These are phyloP conservation scores for Forbesichthys agassizii DNA, from an alignment of 2,113 vertebrate species.

Conservation along the genomic window DNA sequence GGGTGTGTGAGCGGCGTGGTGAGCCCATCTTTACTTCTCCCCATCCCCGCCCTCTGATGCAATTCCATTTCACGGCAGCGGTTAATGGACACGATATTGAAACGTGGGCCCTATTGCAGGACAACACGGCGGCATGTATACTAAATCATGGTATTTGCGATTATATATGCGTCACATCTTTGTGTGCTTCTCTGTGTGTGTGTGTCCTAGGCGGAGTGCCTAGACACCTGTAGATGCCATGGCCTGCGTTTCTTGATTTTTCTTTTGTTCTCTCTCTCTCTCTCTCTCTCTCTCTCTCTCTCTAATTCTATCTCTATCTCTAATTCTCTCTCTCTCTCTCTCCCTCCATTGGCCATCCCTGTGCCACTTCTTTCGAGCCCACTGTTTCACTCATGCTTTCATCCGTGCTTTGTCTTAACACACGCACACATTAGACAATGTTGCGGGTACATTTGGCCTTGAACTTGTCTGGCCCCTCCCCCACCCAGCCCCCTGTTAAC, in stretches of 20 bases:
- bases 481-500: constrained; percentile 42
- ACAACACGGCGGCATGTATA: not conserved
- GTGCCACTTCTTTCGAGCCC: constrained; percentile 5
- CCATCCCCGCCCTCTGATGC: constrained; percentile 1
- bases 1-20: not conserved
- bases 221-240: not conserved
- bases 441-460: constrained; percentile 56
- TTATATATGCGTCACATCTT: too few relatives aligned
- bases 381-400: constrained; percentile 48
- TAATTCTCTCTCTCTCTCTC: constrained; percentile 1
- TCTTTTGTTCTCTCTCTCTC: constrained; percentile 18
- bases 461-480: constrained; percentile 71
- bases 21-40: constrained; percentile 3
- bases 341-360: too few relatives aligned
- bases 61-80: not conserved
- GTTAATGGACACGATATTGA: not conserved
- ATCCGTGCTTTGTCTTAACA: constrained; percentile 55
- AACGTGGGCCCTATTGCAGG: not conserved
- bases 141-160: too few relatives aligned
- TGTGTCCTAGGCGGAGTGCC: not conserved
- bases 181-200: too few relatives aligned
- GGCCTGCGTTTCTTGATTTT: not conserved
- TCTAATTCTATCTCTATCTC: too few relatives aligned
- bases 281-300: constrained; percentile 13
- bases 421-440: constrained; percentile 39